Evolutionary conservation across 2,888 invertebrate genomes (phyloP), one percentile per base, ranked within the genome.

Genomic region (Diabrotica balteata): DNA sequence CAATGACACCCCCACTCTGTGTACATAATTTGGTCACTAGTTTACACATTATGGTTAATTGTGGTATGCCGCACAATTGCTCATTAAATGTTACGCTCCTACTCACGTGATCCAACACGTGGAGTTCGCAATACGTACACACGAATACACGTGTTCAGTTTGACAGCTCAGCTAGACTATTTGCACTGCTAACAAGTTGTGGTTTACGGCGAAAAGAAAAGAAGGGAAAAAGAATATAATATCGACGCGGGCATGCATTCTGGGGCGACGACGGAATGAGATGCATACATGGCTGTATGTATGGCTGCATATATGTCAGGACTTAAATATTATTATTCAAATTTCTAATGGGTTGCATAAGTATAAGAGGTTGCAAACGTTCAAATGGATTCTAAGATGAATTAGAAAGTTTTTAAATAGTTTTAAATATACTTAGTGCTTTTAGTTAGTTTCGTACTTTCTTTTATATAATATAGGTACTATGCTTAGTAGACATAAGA

Each of bases 1-100:
- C 82, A 82, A 82, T 82, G 82, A 81, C 81, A 77, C 75, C 76
- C 78, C 81, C 75, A 75, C 80, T 77, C 77, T 75, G 66, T 80
- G 81, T 82, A 83, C 83, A 84, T 84, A 84, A 84, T 84, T 84
- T 84, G 84, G 84, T 83, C 83, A 84, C 81, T 83, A 84, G 84
- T 83, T 84, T 84, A 84, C 84, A 84, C 84, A 84, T 84, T 84
- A 84, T 83, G 83, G 83, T 82, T 84, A 84, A 84, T 84, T 84
- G 84, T 82, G 84, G 84, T 80, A 77, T 77, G 74, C 84, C 84
- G 80, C 84, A 81, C 80, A 79, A 83, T 81, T 84, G 84, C 82
- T 83, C 84, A 83, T 83, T 83, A 83, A 83, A 77, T 76, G 81
- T 79, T 81, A 81, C 81, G 81, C 80, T 80, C 78, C 75, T 78